Conservation (phyloP, 2,113 vertebrate genomes). For the Hippocampus barbouri region DNA sequence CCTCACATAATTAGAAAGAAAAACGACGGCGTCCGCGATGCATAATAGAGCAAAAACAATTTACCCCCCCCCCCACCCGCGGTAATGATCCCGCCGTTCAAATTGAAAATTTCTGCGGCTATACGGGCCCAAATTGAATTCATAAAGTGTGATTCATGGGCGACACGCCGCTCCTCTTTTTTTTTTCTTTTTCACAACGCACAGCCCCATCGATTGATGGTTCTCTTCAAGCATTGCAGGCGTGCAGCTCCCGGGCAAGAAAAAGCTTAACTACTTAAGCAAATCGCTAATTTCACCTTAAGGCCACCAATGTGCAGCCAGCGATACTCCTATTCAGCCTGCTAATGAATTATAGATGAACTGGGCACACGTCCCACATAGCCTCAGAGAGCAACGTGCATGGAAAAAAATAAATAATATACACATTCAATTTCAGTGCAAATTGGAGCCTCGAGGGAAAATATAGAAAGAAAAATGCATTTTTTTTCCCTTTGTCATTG, state of each 20-base stretch:
- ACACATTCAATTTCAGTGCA: background rate
- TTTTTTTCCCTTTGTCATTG: background rate
- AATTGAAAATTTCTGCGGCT: slow-evolving; percentile 99
- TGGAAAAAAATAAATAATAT: slow-evolving; percentile 72
- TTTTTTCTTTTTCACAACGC: slow-evolving; percentile 28
- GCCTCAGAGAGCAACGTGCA: slow-evolving; percentile 79
- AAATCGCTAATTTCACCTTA: slow-evolving; percentile 99
- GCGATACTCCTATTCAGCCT: slow-evolving; percentile 96
- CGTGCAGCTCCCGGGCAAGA: slow-evolving; percentile 89
- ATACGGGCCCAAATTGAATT: slow-evolving; percentile 96
- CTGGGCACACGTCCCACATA: slow-evolving; percentile 86
- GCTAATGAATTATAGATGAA: slow-evolving; percentile 99
- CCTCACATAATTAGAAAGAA: slow-evolving; percentile 99
- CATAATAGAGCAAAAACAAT: slow-evolving; percentile 99
- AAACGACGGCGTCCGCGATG: slow-evolving; percentile 99
- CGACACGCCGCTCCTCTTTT: slow-evolving; percentile 87
- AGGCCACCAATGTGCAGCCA: slow-evolving; percentile 99
- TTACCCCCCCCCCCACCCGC: slow-evolving; percentile 87
- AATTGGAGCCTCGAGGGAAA: slow-evolving; percentile 2
- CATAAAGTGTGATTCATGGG: slow-evolving; percentile 99
- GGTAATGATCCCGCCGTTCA: slow-evolving; percentile 99
- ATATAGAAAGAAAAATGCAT: background rate
- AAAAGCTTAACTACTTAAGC: slow-evolving; percentile 99
- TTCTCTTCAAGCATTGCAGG: slow-evolving; percentile 98
- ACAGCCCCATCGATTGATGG: slow-evolving; percentile 91